Base-by-base conservation (phyloP, 2,113 vertebrate species). In the Nothocercus julius region DNA sequence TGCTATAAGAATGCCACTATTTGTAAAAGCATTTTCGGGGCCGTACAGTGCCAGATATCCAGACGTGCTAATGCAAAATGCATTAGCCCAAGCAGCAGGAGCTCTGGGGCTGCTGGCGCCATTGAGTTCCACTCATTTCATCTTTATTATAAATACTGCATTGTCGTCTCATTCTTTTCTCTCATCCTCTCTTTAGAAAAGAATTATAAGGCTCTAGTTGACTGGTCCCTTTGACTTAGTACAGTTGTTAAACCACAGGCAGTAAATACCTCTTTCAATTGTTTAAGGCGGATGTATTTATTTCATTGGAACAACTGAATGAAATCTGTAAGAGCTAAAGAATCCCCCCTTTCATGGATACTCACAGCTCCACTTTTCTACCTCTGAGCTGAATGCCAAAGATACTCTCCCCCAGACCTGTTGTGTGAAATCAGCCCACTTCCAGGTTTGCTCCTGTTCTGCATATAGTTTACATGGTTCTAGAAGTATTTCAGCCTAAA, bases 91-190 rank as follows among this genome's bases (percentile, higher is more conserved):
- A 97, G 90, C 96, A 96, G 96, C 96, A 92, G 95, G 96, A 97
- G 87, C 95, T 97, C 90, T 11, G 9, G 90, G 92, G 96, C 83
- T 96, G 93, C 94, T 96, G 96, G 96, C 94, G 95, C 96, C 96
- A 86, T 90, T 92, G 93, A 96, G 95, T 97, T 97, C 94, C 93
- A 96, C 94, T 95, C 85, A 92, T 96, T 97, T 97, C 92, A 95
- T 96, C 96, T 96, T 97, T 96, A 96, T 96, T 97, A 97, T 96
- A 97, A 97, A 96, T 95, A 96, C 95, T 91, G 90, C 82, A 95
- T 92, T 96, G 96, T 90, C 13, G 40, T 96, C 96, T 96, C 85
- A 64, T 94, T 95, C 93, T 96, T 95, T 94, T 94, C 92, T 96
- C 93, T 95, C 87, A 84, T 96, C 85, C 76, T 95, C 88, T 91